Evolutionary conservation across 2,113 vertebrate genomes (phyloP).

Genomic region (Callocephalon fimbriatum): DNA sequence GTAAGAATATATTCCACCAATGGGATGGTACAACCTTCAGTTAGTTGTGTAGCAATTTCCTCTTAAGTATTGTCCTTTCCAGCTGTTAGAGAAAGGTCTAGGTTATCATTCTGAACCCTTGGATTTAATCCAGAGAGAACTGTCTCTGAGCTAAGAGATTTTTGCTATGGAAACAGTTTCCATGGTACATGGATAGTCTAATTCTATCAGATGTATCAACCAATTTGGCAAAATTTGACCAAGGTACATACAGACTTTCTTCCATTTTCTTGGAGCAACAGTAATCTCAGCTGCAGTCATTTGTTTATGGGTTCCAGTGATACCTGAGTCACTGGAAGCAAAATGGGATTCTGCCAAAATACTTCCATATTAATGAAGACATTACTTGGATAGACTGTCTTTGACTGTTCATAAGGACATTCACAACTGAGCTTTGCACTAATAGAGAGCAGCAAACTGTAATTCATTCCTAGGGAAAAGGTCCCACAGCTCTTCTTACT

Average conservation of each 20-base stretch:
- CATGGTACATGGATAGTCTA: neutral
- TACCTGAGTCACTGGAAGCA: neutral
- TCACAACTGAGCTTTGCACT: neutral
- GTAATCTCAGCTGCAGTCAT: neutral
- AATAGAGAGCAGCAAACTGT: neutral
- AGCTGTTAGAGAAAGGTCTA: neutral
- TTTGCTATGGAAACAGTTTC: slow-evolving; percentile 52
- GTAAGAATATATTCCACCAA: neutral
- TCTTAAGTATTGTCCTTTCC: neutral
- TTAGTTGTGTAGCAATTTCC: neutral
- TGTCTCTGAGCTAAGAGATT: slow-evolving; percentile 5
- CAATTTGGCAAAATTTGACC: neutral
- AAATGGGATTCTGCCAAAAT: neutral
- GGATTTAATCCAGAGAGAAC: slow-evolving; percentile 43
- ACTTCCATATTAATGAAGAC: neutral
- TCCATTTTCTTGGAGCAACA: neutral
- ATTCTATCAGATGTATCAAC: slow-evolving; percentile 7
- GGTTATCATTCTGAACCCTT: slow-evolving; percentile 19
- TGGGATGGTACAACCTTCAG: neutral
- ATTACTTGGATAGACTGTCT: neutral
- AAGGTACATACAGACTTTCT: neutral
- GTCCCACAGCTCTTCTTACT: neutral
- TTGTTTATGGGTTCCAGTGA: neutral
- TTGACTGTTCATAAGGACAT: neutral
- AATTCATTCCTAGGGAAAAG: neutral